Percentiles rank a stretch among this genome's conserved stretches.
These are phyloP conservation scores for Dipodomys ordii DNA, from an alignment of 2,113 vertebrate species.

Conservation along the genomic window DNA sequence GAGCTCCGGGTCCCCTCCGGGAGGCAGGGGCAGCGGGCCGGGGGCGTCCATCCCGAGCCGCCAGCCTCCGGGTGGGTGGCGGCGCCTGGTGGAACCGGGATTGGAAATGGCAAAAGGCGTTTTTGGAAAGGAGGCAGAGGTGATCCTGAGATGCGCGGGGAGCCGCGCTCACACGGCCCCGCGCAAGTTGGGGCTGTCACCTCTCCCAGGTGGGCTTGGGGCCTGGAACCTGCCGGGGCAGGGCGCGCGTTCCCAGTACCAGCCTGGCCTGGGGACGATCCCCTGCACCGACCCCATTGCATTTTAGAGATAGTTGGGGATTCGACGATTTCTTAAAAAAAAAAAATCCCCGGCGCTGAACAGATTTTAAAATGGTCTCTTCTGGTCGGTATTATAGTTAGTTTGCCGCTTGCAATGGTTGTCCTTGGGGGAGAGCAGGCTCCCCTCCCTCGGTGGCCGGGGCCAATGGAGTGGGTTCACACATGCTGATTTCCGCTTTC, in stretches of 20 bases:
- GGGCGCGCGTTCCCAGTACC: not conserved
- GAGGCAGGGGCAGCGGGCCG: too few species aligned
- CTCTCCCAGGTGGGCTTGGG: constrained; percentile 48
- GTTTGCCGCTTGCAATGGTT: constrained; percentile 29
- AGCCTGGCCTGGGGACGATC: constrained; percentile 7
- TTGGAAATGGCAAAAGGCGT: not conserved
- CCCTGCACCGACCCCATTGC: not conserved
- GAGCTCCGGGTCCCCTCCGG: too few species aligned
- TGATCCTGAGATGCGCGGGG: constrained; percentile 2
- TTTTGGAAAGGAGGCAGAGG: constrained; percentile 58
- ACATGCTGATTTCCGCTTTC: constrained; percentile 38
- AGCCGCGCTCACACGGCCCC: constrained; percentile 41
- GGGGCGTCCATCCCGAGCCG: not conserved
- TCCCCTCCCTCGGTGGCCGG: not conserved
- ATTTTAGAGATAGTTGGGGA: not conserved
- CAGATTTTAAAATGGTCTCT: constrained; percentile 25
- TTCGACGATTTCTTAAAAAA: constrained; percentile 72
- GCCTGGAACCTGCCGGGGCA: constrained; percentile 57
- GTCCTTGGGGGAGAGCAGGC: not conserved
- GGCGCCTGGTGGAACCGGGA: not conserved
- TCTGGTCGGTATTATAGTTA: constrained; percentile 38
- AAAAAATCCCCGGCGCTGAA: constrained; percentile 11
- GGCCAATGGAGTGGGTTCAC: not conserved
- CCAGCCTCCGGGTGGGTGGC: not conserved
- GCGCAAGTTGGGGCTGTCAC: constrained; percentile 65